Base-by-base conservation (phyloP, 2,113 vertebrate genomes). In the Oceanites oceanicus region DNA sequence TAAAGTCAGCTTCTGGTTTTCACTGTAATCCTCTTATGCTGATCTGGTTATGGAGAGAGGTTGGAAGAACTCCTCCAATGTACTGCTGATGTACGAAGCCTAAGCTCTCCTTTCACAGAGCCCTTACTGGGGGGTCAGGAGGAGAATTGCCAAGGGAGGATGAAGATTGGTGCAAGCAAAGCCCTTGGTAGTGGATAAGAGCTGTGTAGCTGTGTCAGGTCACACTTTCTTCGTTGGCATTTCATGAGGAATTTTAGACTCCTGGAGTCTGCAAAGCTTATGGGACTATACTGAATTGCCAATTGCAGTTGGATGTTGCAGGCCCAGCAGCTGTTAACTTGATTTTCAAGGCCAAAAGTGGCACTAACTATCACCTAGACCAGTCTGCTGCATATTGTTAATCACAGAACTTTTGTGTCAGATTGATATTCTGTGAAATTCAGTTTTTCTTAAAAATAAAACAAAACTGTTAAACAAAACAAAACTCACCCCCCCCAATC, bases 1-100 rank as follows among this genome's bases (percentile, higher is more conserved):
- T 20, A 71, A 83, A 25, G 72, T 80, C 77, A 77, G 75, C 87
- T 94, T 96, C 58, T 96, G 90, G 38, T 93, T 97, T 95, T 92
- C 71, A 36, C 34, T 76, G 47, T 83, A 96, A 95, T 90, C 88
- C n/a, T 96, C 47, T 93, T 93, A 86, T 0, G 17, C 38, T 95
- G 93, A 92, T 88, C 63, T 93, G 79, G 88, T 95, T 95, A 93
- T 74, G 81, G 81, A 93, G 82, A 90, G 78, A 76, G 59, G 59
- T 36, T 83, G 90, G 81, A 93, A 83, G 75, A 95, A 83, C 75
- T 86, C 55, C 75, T 83, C 66, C 45, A 62, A 13, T 19, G 71
- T 30, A 34, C 53, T 61, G 50, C 50, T 92, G 59, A 63, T 70
- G 63, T 25, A 52, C 67, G 77, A 55, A 93, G 50, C 67, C 58